A percentile compares a stretch with the other conserved stretches of the same genome.
Conservation (phyloP, 2,797 vertebrate genomes). For the Phoeniculus purpureus region DNA sequence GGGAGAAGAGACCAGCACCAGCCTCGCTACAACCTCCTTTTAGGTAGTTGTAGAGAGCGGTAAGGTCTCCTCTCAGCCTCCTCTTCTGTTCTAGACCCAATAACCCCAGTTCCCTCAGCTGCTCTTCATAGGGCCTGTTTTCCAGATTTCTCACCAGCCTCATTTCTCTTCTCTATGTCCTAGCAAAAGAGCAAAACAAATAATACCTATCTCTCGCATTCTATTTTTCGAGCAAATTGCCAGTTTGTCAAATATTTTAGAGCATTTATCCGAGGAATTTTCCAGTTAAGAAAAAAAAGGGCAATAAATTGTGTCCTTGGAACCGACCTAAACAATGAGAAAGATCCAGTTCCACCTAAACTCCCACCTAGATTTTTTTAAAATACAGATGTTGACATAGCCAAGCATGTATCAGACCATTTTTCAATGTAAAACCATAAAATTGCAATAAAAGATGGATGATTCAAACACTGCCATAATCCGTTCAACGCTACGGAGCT, state of each 20-base stretch:
- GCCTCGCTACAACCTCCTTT: too few relatives aligned
- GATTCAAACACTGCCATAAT: neutral
- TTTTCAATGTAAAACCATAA: neutral
- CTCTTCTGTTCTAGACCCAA: too few relatives aligned
- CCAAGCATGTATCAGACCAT: neutral
- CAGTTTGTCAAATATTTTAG: neutral
- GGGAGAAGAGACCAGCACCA: too few relatives aligned
- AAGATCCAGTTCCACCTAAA: neutral
- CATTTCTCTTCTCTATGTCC: too few relatives aligned
- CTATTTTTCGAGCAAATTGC: neutral
- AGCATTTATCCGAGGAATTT: neutral
- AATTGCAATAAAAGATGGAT: neutral
- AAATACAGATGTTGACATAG: neutral
- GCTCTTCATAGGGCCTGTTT: too few relatives aligned
- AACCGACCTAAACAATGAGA: neutral
- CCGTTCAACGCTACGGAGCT: neutral
- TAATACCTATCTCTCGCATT: neutral
- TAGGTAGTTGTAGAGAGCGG: too few relatives aligned
- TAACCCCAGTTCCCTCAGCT: too few relatives aligned
- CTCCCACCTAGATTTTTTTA: neutral
- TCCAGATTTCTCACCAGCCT: too few relatives aligned
- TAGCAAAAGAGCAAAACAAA: neutral
- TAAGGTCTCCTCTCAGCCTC: too few relatives aligned
- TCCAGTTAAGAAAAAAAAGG: neutral
- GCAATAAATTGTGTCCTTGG: neutral